phyloP scores from a whole-genome alignment of 2,797 vertebrate species.

The Platyrinchus mystaceus region DNA sequence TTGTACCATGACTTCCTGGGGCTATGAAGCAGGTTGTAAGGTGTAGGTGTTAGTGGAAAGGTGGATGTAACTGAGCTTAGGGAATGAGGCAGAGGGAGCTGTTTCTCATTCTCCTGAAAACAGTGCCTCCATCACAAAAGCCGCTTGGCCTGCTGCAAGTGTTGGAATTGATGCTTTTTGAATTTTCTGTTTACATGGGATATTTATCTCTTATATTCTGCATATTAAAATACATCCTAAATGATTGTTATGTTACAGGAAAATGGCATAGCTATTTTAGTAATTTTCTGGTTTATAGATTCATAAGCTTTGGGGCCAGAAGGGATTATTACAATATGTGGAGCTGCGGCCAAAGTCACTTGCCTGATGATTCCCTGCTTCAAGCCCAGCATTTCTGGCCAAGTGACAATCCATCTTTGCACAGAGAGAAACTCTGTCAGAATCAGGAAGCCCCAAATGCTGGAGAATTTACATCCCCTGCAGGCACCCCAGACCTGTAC shows the following conservation, averaged over 20 bases:
- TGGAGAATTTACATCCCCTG: neutral
- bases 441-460: neutral
- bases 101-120: neutral
- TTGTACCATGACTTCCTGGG: neutral
- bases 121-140: neutral
- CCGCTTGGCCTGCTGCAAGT: neutral
- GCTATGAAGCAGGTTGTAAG: neutral
- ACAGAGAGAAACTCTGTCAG: neutral
- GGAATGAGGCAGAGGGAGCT: accelerated
- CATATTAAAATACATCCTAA: neutral
- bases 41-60: neutral
- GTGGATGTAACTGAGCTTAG: neutral
- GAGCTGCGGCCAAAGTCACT: neutral
- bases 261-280: conserved; percentile 19
- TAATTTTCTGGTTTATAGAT: conserved; percentile 35
- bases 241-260: neutral
- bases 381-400: neutral
- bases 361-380: neutral
- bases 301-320: conserved; percentile 13
- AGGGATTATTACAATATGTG: neutral
- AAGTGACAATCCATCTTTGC: neutral
- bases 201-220: neutral
- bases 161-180: neutral
- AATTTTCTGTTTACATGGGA: neutral
- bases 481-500: accelerated